phyloP scores from a whole-genome alignment of 2,113 vertebrate species.

The Bombycilla garrulus region DNA sequence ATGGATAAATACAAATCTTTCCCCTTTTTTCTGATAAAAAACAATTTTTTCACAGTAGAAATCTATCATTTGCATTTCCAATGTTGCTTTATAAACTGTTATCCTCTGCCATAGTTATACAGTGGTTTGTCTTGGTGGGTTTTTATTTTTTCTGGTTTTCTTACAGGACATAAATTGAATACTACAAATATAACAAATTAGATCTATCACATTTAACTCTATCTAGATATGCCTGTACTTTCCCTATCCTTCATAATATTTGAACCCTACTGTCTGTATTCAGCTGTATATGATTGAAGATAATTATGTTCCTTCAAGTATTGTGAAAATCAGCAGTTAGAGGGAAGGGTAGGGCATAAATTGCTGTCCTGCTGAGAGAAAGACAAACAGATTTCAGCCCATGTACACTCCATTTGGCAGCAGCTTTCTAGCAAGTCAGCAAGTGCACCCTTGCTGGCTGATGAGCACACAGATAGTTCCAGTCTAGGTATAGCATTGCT shows the following conservation, averaged over 20 bases:
- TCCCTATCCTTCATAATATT: background rate
- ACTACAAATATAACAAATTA: background rate
- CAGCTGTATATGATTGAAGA: background rate
- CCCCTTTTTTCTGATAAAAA: background rate
- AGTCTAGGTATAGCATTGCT: background rate
- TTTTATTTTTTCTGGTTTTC: background rate
- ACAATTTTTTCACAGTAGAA: background rate
- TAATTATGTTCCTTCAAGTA: constrained; percentile 22
- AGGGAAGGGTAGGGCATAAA: background rate
- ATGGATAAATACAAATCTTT: background rate
- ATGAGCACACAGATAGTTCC: constrained; percentile 1
- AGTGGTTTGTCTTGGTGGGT: rapidly evolving
- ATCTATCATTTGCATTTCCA: background rate
- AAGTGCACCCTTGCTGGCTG: constrained; percentile 24
- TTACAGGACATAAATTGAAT: background rate
- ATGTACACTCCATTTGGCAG: constrained; percentile 43
- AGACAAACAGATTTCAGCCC: constrained; percentile 42
- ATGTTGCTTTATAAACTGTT: background rate
- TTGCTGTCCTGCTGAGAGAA: constrained; percentile 36
- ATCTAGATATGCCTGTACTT: background rate
- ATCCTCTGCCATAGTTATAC: background rate
- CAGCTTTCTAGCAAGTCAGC: constrained; percentile 48
- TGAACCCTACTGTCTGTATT: background rate
- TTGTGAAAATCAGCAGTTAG: constrained; percentile 39
- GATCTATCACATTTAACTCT: background rate